Base-by-base conservation (phyloP, 2,888 invertebrate genomes). In the Lacanobia wlatinum region DNA sequence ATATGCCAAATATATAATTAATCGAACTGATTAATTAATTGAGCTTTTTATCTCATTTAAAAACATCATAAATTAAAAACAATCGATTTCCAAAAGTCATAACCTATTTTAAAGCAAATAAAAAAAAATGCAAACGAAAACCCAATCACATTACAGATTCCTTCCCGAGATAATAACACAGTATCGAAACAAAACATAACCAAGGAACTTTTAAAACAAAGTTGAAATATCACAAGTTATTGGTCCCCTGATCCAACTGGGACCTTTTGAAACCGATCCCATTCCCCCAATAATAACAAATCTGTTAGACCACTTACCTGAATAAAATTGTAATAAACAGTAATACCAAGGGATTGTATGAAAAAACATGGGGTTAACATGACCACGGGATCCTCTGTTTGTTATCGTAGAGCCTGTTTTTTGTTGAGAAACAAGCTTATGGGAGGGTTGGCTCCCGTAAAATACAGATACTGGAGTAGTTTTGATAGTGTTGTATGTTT, bases 271-370 rank as follows among this genome's bases (percentile, higher is more conserved):
- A 66, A 55, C 48, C 56, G 58, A 70, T 78, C 58, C 62, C n/a
- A 53, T 40, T 50, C 28, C 28, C 43, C 46, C 56, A 70, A 82
- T 71, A 75, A 67, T 63, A 79, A 66, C 82, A 78, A 83, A 83
- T 78, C 82, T 73, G 56, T 78, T 63, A 23, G 34, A 40, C 34
- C 56, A 65, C 48, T 58, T 70, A 74, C 84, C 76, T 82, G 79
- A 64, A 79, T 84, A 74, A 82, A 71, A 67, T 69, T n/a, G 55
- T 40, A 82, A 84, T 73, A 84, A 79, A 68, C 63, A 52, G 56
- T 64, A 52, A 67, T 74, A 62, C 62, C 50, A 63, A 21, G 62
- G 69, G 78, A 69, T 78, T 61, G 48, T 38, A 46, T 52, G 52
- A 64, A 64, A 73, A 83, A 65, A 71, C 52, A 53, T 52, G 52